Evolutionary conservation across 2,113 vertebrate species (phyloP), one percentile per base, ranked within the genome.

Genomic region (Damaliscus lunatus): DNA sequence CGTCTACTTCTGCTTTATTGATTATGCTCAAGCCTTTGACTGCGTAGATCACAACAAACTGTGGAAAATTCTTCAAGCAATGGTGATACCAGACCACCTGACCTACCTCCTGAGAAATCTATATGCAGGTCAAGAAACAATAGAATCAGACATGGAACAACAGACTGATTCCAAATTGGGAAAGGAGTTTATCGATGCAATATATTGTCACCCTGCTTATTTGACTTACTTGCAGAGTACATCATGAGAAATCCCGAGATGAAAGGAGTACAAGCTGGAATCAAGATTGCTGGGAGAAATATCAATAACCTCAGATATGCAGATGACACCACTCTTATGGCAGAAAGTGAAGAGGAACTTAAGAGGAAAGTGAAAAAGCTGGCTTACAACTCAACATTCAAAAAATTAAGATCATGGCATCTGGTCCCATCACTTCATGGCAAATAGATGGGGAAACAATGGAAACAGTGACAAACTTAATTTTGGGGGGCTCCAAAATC

Each of bases 181-280:
- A 67, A 67, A 21, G 64, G 33, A 36, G 64, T 67, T 1, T 0
- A 4, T 21, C 33, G 36, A 10, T 0, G 33, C 17, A 11, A 0
- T 67, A 5, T 36, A 67, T 36, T 67, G 17, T 67, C 17, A 67
- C 17, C 4, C 17, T 67, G 64, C 4, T 67, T 11, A 67, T 67
- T 67, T 67, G 36, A 67, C 33, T 67, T 67, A 5, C 1, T 36
- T 67, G 33, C 33, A 67, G 64, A 36, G 64, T 67, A 36, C 17
- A 67, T 67, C 7, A 21, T 21, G 64, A 36, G 64, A 67, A 67
- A 19, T 5, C 0, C 33, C 0, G 0, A 9, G 4, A 4, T 67
- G 33, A 9, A 36, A 21, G 33, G 10, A 36, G 64, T 3, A 10
- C 8, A 67, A 67, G 17, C 64, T 67, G 64, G 17, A 67, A 36